A percentile compares a stretch with the other conserved stretches of the same genome.
These are phyloP conservation scores for Galagoides demidoff DNA, from an alignment of 2,797 vertebrate genomes.

Conservation along the genomic window DNA sequence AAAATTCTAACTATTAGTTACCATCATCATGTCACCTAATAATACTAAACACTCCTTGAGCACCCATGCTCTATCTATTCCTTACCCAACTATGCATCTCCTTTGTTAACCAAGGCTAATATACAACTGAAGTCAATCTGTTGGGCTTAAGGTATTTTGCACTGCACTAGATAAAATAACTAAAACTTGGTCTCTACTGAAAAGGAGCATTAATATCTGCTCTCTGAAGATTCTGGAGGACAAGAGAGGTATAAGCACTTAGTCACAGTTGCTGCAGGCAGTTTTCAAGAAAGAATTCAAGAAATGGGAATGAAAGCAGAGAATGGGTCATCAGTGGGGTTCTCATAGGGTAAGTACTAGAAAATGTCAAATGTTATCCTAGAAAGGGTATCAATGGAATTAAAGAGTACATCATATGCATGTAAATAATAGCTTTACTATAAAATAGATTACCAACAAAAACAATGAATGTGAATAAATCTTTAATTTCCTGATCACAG, in stretches of 20 bases:
- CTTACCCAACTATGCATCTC: not conserved
- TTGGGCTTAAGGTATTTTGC: not conserved
- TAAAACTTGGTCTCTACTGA: constrained; percentile 21
- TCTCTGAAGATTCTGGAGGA: constrained; percentile 27
- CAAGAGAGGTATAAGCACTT: constrained; percentile 19
- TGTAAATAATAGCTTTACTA: not conserved
- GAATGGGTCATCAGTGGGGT: not conserved
- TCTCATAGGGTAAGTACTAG: not conserved
- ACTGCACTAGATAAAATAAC: not conserved
- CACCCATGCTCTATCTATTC: not conserved
- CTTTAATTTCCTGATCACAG: constrained; percentile 15
- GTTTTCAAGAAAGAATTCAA: constrained; percentile 41
- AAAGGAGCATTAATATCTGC: constrained; percentile 16
- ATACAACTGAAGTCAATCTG: not conserved
- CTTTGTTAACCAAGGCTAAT: not conserved
- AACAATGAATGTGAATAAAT: constrained; percentile 21
- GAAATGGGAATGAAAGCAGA: not conserved
- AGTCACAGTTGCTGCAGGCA: constrained; percentile 16
- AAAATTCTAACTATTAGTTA: constrained; percentile 36
- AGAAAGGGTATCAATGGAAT: constrained; percentile 12
- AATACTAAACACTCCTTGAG: constrained; percentile 20
- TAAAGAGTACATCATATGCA: not conserved
- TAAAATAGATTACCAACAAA: constrained; percentile 21
- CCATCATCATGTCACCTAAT: not conserved
- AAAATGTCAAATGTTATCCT: constrained; percentile 24